A percentile compares a stretch with the other conserved stretches of the same genome.
These are phyloP conservation scores for Cotesia congregata DNA, from an alignment of 2,888 invertebrate species.

Conservation along the genomic window DNA sequence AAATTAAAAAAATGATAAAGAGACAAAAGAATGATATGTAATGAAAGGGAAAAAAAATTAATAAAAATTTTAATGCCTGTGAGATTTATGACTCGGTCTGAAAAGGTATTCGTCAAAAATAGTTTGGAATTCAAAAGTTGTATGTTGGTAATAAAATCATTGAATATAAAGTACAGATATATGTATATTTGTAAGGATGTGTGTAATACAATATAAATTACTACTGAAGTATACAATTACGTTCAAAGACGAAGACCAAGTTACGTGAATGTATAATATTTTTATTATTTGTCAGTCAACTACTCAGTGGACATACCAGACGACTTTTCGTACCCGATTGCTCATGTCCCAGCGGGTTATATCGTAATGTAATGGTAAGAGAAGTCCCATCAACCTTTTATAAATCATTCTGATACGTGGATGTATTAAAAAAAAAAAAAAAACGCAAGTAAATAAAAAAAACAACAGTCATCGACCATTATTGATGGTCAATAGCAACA, in stretches of 20 bases:
- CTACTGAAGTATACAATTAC: not conserved
- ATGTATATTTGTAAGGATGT: not conserved
- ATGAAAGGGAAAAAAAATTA: not conserved
- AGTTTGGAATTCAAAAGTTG: constrained; percentile 13
- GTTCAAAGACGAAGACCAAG: not conserved
- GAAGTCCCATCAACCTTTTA: constrained; percentile 26
- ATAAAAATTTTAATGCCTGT: constrained; percentile 10
- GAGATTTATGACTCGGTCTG: constrained; percentile 10
- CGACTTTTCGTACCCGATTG: constrained; percentile 27
- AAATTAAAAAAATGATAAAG: not conserved
- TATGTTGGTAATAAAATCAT: constrained; percentile 22
- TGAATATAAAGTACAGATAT: constrained; percentile 13
- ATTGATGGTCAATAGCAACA: constrained; percentile 56
- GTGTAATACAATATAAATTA: not conserved
- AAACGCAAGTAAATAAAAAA: constrained; percentile 25
- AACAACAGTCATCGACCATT: constrained; percentile 47
- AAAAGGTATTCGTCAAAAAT: constrained; percentile 2
- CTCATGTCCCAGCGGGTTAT: constrained; percentile 17
- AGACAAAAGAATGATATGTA: not conserved
- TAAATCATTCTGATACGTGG: constrained; percentile 51
- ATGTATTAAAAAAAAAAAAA: constrained; percentile 28
- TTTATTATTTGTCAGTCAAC: constrained; percentile 32
- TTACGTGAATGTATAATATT: constrained; percentile 16
- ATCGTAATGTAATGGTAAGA: constrained; percentile 7
- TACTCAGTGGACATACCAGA: constrained; percentile 25